A percentile compares a stretch with the other conserved stretches of the same genome.
These are phyloP conservation scores for Baryphthengus martii DNA, from an alignment of 2,113 vertebrate genomes.

Conservation along the genomic window DNA sequence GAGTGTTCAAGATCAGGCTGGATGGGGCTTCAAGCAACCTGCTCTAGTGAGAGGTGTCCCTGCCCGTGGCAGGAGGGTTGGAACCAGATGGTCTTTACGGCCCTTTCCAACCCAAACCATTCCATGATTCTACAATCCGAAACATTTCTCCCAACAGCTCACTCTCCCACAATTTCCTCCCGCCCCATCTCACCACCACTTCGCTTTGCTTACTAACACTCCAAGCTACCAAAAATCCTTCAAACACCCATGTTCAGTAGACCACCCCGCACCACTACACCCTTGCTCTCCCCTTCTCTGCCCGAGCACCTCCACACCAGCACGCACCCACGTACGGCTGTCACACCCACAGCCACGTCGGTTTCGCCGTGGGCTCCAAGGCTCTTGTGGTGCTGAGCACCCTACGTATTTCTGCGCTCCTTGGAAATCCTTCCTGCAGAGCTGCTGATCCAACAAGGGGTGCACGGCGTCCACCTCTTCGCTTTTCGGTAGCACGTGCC, in stretches of 20 bases:
- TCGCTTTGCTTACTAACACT: no score
- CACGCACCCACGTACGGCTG: neutral
- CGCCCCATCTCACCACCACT: neutral
- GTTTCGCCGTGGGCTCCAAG: neutral
- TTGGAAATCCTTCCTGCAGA: fast-evolving
- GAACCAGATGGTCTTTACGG: no score
- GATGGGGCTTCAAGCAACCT: no score
- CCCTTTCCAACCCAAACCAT: no score
- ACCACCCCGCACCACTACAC: fast-evolving
- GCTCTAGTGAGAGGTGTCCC: no score
- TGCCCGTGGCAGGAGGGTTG: no score
- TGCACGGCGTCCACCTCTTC: fast-evolving
- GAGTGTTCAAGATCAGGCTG: no score
- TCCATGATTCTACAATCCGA: no score
- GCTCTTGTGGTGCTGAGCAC: neutral
- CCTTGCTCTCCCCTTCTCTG: neutral
- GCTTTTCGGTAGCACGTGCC: neutral
- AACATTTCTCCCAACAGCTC: neutral
- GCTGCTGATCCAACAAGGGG: neutral
- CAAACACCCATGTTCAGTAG: fast-evolving
- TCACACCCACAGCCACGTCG: neutral
- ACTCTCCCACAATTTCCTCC: neutral
- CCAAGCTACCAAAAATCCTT: neutral
- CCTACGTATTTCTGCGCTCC: neutral
- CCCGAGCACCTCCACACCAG: neutral